A percentile compares a stretch with the other conserved stretches of the same genome.
Conservation (phyloP, 2,113 vertebrate genomes). For the Cryptomyrus ogoouensis region DNA sequence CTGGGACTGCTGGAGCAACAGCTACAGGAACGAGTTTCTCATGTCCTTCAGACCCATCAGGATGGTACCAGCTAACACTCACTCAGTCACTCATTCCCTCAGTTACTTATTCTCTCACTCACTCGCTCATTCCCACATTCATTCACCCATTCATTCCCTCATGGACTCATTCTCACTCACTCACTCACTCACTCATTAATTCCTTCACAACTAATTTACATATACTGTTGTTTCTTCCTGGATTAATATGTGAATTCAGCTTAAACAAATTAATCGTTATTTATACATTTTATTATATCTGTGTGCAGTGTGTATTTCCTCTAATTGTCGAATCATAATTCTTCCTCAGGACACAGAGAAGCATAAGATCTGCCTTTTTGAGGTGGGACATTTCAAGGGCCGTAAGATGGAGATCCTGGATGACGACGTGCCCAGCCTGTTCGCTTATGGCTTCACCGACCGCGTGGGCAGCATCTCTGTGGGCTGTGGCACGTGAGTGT, state of each 20-base stretch:
- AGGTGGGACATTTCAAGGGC: constrained; percentile 70
- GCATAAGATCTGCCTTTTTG: constrained; percentile 75
- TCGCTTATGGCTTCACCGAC: constrained; percentile 62
- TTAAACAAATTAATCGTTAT: background rate
- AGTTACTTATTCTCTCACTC: background rate
- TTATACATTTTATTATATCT: background rate
- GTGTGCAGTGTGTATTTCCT: background rate
- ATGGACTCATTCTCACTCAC: background rate
- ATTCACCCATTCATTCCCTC: background rate
- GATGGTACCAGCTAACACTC: constrained; percentile 17
- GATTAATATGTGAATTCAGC: background rate
- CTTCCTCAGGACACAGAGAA: constrained; percentile 63
- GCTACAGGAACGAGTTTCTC: constrained; percentile 28
- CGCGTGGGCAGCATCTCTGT: constrained; percentile 64
- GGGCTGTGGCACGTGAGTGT: constrained; percentile 65
- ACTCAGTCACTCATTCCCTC: background rate
- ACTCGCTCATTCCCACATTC: background rate
- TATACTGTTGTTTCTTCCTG: background rate
- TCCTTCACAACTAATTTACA: background rate
- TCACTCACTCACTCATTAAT: background rate
- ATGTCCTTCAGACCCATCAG: constrained; percentile 35
- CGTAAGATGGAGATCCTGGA: constrained; percentile 79
- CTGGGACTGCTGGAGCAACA: constrained; percentile 36
- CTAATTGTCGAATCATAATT: background rate
- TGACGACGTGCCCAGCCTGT: constrained; percentile 68